A percentile compares a stretch with the other conserved stretches of the same genome.
Conservation (phyloP, 2,113 vertebrate genomes). For the Spea multiplicata region DNA sequence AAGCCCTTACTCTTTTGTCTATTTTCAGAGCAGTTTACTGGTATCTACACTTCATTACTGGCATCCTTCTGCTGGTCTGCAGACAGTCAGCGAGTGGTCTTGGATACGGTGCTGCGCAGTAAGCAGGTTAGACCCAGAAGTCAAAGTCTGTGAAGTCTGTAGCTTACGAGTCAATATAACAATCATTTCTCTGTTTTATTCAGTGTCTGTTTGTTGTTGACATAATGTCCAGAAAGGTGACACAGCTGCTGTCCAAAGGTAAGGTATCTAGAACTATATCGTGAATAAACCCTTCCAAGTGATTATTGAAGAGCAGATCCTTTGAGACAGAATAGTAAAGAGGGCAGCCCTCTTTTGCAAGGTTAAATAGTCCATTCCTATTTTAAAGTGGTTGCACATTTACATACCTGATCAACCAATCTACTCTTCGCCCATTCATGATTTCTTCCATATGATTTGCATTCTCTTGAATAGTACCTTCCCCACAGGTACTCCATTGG, state of each 20-base stretch:
- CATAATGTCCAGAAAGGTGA: slow-evolving; percentile 46
- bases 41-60: slow-evolving; percentile 77
- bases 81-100: slow-evolving; percentile 78
- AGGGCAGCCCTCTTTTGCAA: too few species aligned
- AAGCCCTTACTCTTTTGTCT: background rate
- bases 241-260: slow-evolving; percentile 59
- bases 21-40: slow-evolving; percentile 75
- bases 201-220: slow-evolving; percentile 72
- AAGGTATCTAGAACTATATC: fast-evolving
- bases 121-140: slow-evolving; percentile 64
- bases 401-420: too few species aligned
- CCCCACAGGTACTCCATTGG: slow-evolving; percentile 34
- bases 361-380: too few species aligned
- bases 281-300: too few species aligned
- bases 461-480: too few species aligned
- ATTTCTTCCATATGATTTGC: too few species aligned
- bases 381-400: too few species aligned
- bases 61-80: slow-evolving; percentile 84
- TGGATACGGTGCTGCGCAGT: slow-evolving; percentile 79
- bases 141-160: background rate
- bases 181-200: background rate
- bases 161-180: fast-evolving
- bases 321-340: too few species aligned
- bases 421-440: too few species aligned
- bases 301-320: too few species aligned